These are phyloP conservation scores for Trachythela sp. DNA, from an alignment of 64 coral and sea anemone genomes.

Conservation along the genomic window DNA sequence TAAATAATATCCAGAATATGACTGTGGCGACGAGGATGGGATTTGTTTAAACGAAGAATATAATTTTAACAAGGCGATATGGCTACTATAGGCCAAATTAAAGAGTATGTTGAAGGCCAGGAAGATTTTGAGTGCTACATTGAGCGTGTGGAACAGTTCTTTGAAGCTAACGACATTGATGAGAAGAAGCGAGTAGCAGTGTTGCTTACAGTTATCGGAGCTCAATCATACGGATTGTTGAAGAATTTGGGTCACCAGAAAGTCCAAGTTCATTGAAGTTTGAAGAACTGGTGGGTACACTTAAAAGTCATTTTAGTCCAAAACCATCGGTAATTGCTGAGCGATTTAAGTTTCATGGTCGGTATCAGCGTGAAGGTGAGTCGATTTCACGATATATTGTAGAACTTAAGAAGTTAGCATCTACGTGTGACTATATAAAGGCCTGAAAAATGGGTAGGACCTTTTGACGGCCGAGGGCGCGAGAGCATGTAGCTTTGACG, in stretches of 20 bases:
- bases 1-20: neutral
- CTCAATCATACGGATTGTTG: neutral
- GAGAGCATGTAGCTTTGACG: too few relatives aligned
- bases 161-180: neutral
- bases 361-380: neutral
- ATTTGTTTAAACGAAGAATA: too few relatives aligned
- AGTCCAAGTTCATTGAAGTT: neutral
- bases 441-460: too few relatives aligned
- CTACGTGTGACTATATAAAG: neutral
- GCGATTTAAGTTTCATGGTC: slow-evolving; percentile 9
- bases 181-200: slow-evolving; percentile 46
- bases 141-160: too few relatives aligned
- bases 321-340: neutral
- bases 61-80: too few relatives aligned
- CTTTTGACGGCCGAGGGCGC: too few relatives aligned
- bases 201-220: slow-evolving; percentile 49
- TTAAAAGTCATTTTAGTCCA: neutral
- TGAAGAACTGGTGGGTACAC: neutral
- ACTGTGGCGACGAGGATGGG: neutral
- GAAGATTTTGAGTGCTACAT: too few relatives aligned
- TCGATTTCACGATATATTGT: neutral
- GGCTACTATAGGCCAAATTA: too few relatives aligned
- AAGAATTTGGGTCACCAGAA: neutral
- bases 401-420: slow-evolving; percentile 10
- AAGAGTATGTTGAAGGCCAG: too few relatives aligned